These are phyloP conservation scores for Loxodonta africana DNA, from an alignment of 2,113 vertebrate genomes.

Conservation along the genomic window DNA sequence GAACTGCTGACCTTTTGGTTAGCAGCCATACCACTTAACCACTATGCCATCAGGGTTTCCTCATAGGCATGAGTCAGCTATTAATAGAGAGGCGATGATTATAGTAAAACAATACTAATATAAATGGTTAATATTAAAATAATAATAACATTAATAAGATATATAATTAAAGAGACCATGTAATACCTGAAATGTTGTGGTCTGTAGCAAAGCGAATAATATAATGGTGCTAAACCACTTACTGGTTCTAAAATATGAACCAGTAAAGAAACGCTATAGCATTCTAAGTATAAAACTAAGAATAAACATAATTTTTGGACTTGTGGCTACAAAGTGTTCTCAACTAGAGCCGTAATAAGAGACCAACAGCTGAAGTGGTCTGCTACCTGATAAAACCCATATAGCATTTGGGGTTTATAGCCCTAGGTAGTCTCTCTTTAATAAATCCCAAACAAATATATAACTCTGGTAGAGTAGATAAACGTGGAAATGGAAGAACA, in stretches of 20 bases:
- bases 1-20: too few species aligned
- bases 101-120: neutral
- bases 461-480: neutral
- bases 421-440: neutral
- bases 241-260: conserved; percentile 30
- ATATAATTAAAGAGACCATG: neutral
- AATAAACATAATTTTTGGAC: conserved; percentile 51
- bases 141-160: neutral
- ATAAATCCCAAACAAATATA: conserved; percentile 7
- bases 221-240: neutral
- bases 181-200: neutral
- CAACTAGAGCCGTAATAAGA: neutral
- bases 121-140: neutral
- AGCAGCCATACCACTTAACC: too few species aligned
- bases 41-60: too few species aligned
- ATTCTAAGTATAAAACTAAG: neutral
- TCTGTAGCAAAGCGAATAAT: neutral
- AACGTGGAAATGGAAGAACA: conserved; percentile 6
- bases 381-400: neutral
- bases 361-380: neutral
- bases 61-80: neutral
- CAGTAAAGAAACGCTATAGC: conserved; percentile 30
- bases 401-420: neutral
- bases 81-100: neutral
- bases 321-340: conserved; percentile 28